Evolutionary conservation across 2,888 invertebrate species (phyloP).

Genomic region (Chymomyza procnemis): DNA sequence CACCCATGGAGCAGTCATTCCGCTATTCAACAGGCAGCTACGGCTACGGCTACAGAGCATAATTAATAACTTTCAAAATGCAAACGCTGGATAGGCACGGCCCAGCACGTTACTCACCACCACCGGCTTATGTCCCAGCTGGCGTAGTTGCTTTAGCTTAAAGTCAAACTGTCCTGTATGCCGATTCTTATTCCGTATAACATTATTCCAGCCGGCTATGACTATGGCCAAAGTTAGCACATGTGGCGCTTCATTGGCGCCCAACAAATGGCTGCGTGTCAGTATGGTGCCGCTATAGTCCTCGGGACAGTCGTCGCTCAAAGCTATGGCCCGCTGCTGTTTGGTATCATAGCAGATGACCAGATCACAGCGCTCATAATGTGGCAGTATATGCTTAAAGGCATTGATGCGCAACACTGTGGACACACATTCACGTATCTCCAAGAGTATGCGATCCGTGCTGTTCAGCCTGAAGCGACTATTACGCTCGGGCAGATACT

Average conservation of each 20-base stretch:
- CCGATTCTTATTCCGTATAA: constrained; percentile 79
- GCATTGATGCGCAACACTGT: constrained; percentile 79
- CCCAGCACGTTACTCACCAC: constrained; percentile 80
- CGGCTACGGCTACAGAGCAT: too few relatives aligned
- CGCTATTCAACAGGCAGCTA: too few relatives aligned
- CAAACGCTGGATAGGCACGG: too few relatives aligned
- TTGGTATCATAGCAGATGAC: constrained; percentile 81
- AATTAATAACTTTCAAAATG: too few relatives aligned
- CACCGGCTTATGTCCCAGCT: constrained; percentile 81
- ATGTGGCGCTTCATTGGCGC: constrained; percentile 40
- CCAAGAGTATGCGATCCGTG: constrained; percentile 82
- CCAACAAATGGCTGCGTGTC: constrained; percentile 66
- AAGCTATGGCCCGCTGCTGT: constrained; percentile 79
- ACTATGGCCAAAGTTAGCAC: constrained; percentile 81
- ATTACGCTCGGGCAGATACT: constrained; percentile 81
- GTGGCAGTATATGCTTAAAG: constrained; percentile 83
- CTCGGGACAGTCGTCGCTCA: constrained; percentile 79
- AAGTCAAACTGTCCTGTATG: constrained; percentile 81
- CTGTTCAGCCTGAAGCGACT: constrained; percentile 80
- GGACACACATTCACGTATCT: constrained; percentile 80
- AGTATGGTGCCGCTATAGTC: constrained; percentile 79
- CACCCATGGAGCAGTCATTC: too few relatives aligned
- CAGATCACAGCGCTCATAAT: constrained; percentile 83
- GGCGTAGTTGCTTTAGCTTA: constrained; percentile 83
- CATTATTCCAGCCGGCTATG: constrained; percentile 82